These are phyloP conservation scores for Zaprionus gabonicus DNA, from an alignment of 1,140 invertebrate genomes.

Conservation along the genomic window DNA sequence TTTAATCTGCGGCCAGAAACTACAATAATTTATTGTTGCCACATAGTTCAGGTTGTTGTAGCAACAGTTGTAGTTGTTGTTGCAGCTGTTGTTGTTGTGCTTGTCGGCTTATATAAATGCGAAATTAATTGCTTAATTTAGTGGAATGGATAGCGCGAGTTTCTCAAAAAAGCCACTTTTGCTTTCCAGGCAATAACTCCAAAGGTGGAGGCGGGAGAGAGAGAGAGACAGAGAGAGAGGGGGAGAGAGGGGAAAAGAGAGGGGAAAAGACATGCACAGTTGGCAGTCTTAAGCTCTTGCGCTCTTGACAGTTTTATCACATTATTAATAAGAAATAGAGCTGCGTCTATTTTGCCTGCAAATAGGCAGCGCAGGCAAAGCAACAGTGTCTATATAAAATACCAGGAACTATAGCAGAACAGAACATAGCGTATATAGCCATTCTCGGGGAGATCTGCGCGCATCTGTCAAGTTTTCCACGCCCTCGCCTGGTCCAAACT, in stretches of 20 bases:
- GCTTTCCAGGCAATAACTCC: constrained; percentile 42
- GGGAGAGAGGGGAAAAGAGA: background rate
- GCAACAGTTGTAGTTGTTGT: constrained; percentile 43
- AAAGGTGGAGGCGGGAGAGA: constrained; percentile 18
- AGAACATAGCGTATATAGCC: background rate
- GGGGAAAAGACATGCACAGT: constrained; percentile 29
- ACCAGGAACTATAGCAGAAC: constrained; percentile 67
- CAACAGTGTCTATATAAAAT: constrained; percentile 40
- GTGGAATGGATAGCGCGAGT: constrained; percentile 78
- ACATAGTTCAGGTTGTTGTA: constrained; percentile 43
- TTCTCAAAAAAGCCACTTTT: constrained; percentile 51
- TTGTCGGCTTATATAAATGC: constrained; percentile 80
- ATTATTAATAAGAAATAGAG: constrained; percentile 82
- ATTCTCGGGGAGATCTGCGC: constrained; percentile 53
- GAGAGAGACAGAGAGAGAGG: background rate
- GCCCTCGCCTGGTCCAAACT: constrained; percentile 77
- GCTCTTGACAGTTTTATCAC: constrained; percentile 74
- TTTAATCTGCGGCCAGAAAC: constrained; percentile 56
- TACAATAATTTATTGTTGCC: constrained; percentile 70
- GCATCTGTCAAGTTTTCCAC: constrained; percentile 82
- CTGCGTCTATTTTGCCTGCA: constrained; percentile 31
- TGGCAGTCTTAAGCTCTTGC: constrained; percentile 52
- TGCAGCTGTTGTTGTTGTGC: constrained; percentile 46
- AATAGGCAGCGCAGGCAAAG: constrained; percentile 23
- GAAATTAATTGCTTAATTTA: constrained; percentile 83